These are phyloP conservation scores for Columba guinea DNA, from an alignment of 2,797 vertebrate genomes.

Conservation along the genomic window DNA sequence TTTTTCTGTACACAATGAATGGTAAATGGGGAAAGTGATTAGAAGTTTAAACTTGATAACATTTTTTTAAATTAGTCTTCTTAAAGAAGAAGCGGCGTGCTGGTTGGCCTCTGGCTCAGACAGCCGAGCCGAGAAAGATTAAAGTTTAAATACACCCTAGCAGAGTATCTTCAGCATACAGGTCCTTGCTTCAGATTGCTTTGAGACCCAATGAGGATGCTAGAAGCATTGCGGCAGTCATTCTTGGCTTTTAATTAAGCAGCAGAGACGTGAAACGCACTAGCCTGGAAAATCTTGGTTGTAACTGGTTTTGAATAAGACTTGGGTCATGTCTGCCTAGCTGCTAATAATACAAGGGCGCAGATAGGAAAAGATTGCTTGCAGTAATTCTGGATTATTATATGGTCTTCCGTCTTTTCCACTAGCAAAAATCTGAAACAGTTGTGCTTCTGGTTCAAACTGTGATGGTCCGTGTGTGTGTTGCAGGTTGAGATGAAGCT, in stretches of 20 bases:
- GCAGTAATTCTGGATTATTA: background rate
- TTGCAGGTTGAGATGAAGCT: background rate
- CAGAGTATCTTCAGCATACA: background rate
- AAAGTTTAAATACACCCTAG: background rate
- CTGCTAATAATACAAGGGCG: background rate
- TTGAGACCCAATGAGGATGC: background rate
- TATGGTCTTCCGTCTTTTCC: background rate
- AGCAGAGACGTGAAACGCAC: background rate
- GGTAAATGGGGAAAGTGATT: background rate
- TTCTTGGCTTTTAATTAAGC: background rate
- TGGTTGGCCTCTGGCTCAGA: background rate
- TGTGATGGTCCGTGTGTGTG: background rate
- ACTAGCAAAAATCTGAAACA: background rate
- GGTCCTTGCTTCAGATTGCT: background rate
- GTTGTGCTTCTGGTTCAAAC: background rate
- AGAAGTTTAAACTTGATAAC: background rate
- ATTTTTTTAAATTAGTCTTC: background rate
- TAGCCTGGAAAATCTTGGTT: background rate
- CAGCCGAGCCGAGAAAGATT: background rate
- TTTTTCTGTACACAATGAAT: background rate
- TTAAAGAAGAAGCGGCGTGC: background rate
- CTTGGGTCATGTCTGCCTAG: background rate
- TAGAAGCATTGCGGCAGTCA: background rate
- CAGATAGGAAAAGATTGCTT: background rate
- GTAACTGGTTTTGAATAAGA: background rate